These are phyloP conservation scores for Pogonus chalceus DNA, from an alignment of 1,140 invertebrate genomes.

Conservation along the genomic window DNA sequence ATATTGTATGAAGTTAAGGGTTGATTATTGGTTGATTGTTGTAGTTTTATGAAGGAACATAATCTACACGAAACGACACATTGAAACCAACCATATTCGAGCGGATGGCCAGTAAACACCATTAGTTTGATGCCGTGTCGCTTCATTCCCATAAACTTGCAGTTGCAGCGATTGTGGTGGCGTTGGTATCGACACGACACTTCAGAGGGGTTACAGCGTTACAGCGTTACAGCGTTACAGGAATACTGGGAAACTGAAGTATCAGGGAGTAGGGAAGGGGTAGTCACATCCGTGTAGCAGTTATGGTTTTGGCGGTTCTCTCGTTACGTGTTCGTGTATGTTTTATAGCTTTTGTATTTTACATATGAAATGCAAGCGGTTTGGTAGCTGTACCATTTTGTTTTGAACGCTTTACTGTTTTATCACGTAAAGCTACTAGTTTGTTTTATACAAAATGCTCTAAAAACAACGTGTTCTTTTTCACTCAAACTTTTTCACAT, in stretches of 20 bases:
- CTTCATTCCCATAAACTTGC: neutral
- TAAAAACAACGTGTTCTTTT: neutral
- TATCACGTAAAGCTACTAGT: neutral
- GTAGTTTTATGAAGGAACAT: neutral
- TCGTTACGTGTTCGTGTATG: slow-evolving; percentile 4
- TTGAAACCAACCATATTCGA: neutral
- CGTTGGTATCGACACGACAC: neutral
- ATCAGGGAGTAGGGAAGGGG: neutral
- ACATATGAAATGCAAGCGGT: neutral
- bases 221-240: no score
- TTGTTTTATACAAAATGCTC: neutral
- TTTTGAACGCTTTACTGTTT: neutral
- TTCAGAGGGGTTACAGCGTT: neutral
- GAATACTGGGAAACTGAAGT: neutral
- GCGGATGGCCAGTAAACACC: neutral
- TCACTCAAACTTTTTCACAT: no score
- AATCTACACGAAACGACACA: neutral
- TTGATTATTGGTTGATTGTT: neutral
- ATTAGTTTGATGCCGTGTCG: neutral
- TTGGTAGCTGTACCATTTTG: neutral
- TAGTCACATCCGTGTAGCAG: neutral
- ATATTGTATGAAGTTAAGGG: neutral
- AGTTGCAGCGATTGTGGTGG: neutral
- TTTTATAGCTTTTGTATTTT: slow-evolving; percentile 1
- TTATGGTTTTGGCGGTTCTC: slow-evolving; percentile 7